These are phyloP conservation scores for Dryomyza anilis DNA, from an alignment of 2,888 invertebrate genomes.

Conservation along the genomic window DNA sequence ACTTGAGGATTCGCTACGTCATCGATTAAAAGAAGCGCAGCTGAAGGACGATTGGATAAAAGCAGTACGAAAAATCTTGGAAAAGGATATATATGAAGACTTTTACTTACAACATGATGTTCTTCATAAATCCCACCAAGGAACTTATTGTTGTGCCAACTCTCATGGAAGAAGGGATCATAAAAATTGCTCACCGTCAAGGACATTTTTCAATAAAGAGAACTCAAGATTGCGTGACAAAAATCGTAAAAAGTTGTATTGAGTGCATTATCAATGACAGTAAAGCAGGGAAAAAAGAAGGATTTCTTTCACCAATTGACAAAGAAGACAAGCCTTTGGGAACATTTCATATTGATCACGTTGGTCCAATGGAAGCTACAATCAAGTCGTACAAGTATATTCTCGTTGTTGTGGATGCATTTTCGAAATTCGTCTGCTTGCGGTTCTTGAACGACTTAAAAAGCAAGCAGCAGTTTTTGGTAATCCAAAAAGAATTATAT, in stretches of 20 bases:
- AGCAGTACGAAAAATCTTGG: conserved; percentile 28
- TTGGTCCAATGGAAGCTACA: conserved; percentile 23
- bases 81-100: conserved; percentile 29
- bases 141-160: conserved; percentile 47
- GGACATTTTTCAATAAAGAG: conserved; percentile 51
- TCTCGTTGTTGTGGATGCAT: neutral
- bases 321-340: conserved; percentile 31
- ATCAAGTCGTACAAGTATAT: conserved; percentile 32
- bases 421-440: neutral
- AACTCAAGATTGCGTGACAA: conserved; percentile 35
- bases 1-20: neutral
- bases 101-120: conserved; percentile 33
- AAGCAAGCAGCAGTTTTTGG: conserved; percentile 15
- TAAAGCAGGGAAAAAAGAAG: conserved; percentile 22
- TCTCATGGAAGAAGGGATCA: conserved; percentile 47
- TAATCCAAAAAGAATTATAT: conserved; percentile 44
- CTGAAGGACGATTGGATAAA: conserved; percentile 17
- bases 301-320: conserved; percentile 23
- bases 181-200: conserved; percentile 46
- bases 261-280: conserved; percentile 32
- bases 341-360: conserved; percentile 22
- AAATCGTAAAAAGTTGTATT: conserved; percentile 27
- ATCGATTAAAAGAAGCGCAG: conserved; percentile 7
- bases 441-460: neutral
- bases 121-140: conserved; percentile 29